These are phyloP conservation scores for Byasa hedistus DNA, from an alignment of 2,888 invertebrate genomes.

Conservation along the genomic window DNA sequence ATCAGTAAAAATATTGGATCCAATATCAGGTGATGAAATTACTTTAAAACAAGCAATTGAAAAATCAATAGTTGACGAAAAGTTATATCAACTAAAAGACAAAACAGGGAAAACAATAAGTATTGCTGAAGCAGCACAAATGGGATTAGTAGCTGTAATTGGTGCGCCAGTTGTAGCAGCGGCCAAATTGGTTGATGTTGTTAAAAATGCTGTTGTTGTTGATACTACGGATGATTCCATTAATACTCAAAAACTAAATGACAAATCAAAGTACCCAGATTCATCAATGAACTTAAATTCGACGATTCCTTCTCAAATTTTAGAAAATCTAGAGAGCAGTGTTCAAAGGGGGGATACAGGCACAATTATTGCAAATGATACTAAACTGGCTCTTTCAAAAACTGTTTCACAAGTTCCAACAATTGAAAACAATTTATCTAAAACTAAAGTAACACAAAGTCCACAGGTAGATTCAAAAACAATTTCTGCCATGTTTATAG, in stretches of 20 bases:
- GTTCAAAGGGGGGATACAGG: background rate
- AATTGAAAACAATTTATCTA: constrained; percentile 19
- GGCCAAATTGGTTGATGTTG: constrained; percentile 82
- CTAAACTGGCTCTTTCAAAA: no score
- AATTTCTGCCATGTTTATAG: constrained; percentile 64
- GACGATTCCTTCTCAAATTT: background rate
- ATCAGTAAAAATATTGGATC: constrained; percentile 84
- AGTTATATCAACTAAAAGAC: constrained; percentile 84
- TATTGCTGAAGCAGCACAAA: constrained; percentile 86
- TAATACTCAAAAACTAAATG: constrained; percentile 22
- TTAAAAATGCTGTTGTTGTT: constrained; percentile 61
- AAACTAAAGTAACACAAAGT: constrained; percentile 26
- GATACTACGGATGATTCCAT: constrained; percentile 1
- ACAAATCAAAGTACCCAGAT: constrained; percentile 22
- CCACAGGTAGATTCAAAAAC: constrained; percentile 50
- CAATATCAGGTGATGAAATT: constrained; percentile 83
- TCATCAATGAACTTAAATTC: constrained; percentile 3
- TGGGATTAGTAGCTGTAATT: constrained; percentile 86
- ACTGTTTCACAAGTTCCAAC: background rate
- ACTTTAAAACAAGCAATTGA: constrained; percentile 88
- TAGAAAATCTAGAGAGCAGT: background rate
- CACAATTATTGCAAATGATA: no score
- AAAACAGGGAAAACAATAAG: constrained; percentile 83
- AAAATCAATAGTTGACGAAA: constrained; percentile 86
- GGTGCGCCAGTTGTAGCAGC: constrained; percentile 88